Evolutionary conservation across 2,888 invertebrate genomes (phyloP).

Genomic region (Plebejus anna): DNA sequence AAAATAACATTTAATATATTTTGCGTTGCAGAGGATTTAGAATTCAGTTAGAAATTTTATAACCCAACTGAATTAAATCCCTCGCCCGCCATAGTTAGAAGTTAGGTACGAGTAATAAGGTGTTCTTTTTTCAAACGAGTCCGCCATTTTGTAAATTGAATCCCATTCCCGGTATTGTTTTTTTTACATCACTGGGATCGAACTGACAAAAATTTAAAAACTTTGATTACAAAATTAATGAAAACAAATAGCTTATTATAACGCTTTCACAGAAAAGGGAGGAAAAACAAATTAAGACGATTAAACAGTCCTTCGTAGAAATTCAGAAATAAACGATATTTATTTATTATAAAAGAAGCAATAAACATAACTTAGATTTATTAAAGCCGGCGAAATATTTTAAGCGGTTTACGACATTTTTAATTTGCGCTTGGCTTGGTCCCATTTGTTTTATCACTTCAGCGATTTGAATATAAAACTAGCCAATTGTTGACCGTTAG

Average conservation of each 20-base stretch:
- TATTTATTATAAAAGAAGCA: not conserved
- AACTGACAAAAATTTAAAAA: not conserved
- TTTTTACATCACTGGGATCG: not conserved
- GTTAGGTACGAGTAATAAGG: conserved; percentile 21
- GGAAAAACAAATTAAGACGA: not conserved
- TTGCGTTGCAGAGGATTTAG: conserved; percentile 15
- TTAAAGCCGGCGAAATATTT: conserved; percentile 5
- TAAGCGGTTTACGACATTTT: not conserved
- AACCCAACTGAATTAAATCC: conserved; percentile 18
- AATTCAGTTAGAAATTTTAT: conserved; percentile 27
- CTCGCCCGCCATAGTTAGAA: conserved; percentile 21
- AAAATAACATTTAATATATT: conserved; percentile 21
- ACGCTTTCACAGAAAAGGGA: not conserved
- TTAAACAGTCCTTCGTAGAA: not conserved
- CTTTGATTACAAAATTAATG: not conserved
- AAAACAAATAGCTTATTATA: not conserved
- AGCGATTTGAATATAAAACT: not conserved
- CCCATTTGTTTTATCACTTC: conserved; percentile 12
- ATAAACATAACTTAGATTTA: not conserved
- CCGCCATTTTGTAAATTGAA: conserved; percentile 25
- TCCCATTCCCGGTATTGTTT: not conserved
- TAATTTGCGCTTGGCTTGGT: conserved; percentile 13
- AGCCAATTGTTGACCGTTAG: not conserved
- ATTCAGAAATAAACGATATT: not conserved
- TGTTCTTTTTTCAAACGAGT: conserved; percentile 22